Conservation (phyloP, 2,113 vertebrate species). For the Lophotis ruficrista region DNA sequence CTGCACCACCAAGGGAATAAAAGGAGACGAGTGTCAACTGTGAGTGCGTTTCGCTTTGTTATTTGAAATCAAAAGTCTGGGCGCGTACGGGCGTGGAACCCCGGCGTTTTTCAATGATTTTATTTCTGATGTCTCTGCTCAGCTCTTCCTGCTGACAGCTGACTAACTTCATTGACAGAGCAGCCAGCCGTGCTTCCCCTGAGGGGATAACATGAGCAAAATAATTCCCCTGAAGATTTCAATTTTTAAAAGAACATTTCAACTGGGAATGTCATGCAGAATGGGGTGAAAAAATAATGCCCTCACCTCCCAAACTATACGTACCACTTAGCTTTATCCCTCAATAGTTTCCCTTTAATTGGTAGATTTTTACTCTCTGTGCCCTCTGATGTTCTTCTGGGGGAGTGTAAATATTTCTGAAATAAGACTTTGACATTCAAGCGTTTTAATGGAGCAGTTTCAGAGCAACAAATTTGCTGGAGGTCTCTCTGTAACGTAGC, state of each 20-base stretch:
- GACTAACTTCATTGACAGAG: neutral
- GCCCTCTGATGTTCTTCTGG: neutral
- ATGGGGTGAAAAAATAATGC: neutral
- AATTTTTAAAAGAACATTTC: neutral
- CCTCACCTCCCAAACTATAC: rapidly evolving
- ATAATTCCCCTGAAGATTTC: neutral
- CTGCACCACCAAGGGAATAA: constrained; percentile 98
- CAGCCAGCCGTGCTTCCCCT: neutral
- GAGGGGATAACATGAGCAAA: neutral
- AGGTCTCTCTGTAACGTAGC: neutral
- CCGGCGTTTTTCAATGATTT: neutral
- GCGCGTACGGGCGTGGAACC: rapidly evolving
- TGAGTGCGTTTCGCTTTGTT: constrained; percentile 75
- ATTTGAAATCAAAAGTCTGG: neutral
- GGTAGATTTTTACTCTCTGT: neutral
- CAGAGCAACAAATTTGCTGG: constrained; percentile 5
- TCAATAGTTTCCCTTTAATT: neutral
- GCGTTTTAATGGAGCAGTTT: neutral
- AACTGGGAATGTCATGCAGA: neutral
- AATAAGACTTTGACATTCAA: neutral
- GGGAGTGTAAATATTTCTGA: neutral
- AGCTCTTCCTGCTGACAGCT: neutral
- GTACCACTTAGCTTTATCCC: neutral
- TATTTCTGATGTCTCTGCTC: neutral
- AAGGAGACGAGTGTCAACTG: constrained; percentile 97